Evolutionary conservation across 2,888 invertebrate genomes (phyloP).

Genomic region (Melanophora roralis): DNA sequence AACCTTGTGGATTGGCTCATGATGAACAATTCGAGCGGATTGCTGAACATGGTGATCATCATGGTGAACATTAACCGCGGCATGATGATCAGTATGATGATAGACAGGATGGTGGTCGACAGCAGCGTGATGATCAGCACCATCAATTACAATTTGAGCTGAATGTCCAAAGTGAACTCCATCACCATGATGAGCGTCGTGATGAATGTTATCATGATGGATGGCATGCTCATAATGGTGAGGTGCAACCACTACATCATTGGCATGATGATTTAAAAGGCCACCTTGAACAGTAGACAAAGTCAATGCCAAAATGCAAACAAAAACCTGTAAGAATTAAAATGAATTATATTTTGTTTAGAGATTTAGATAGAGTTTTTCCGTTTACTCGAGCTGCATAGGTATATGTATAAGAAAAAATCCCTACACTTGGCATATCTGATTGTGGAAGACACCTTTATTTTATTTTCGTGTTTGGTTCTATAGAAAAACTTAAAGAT

Average conservation of each 20-base stretch:
- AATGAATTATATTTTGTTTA: too few species aligned
- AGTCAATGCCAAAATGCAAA: constrained; percentile 73
- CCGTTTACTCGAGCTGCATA: too few species aligned
- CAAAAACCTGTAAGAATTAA: constrained; percentile 66
- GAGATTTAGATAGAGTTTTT: too few species aligned
- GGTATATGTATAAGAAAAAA: too few species aligned
- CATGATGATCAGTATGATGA: constrained; percentile 68
- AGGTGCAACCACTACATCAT: constrained; percentile 63
- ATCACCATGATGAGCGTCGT: constrained; percentile 65
- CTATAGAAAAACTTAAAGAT: too few species aligned
- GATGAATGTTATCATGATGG: constrained; percentile 64
- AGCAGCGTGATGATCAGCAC: constrained; percentile 63
- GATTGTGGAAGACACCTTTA: too few species aligned
- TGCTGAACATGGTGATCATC: constrained; percentile 67
- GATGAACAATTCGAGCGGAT: constrained; percentile 70
- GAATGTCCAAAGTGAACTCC: constrained; percentile 73
- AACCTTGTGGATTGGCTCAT: constrained; percentile 74
- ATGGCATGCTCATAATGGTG: constrained; percentile 68
- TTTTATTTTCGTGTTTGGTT: too few species aligned
- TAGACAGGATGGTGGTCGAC: constrained; percentile 68
- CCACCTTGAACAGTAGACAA: constrained; percentile 71
- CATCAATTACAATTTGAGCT: constrained; percentile 72
- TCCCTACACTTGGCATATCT: too few species aligned
- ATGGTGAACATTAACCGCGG: constrained; percentile 66
- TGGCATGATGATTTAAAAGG: constrained; percentile 72